Evolutionary conservation across 2,797 vertebrate genomes (phyloP), one percentile per base, ranked within the genome.

Genomic region (Alcedo atthis): DNA sequence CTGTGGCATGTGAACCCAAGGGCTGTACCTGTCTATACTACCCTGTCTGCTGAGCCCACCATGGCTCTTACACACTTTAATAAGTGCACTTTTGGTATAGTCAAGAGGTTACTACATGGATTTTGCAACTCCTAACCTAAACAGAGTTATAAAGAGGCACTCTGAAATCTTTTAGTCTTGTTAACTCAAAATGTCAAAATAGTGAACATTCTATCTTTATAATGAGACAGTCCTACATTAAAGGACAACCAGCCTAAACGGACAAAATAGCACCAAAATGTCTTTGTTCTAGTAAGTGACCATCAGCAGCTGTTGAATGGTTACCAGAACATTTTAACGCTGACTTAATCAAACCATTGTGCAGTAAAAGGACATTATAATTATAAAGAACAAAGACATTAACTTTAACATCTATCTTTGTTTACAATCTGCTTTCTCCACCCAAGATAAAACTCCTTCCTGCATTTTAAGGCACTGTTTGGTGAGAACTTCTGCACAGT

Each of bases 251-350:
- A 83, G 62, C 58, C 40, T 87, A 40, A 83, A 77, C 15, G 89
- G 55, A 46, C 14, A 86, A 90, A 90, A 92, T 45, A 94, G 90
- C 92, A 96, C 92, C 92, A 94, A 80, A 90, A 88, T 12, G 7
- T 83, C 77, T 81, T 54, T 69, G 48, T 32, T 68, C 18, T 19
- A 12, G n/a, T 18, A 81, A 79, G 16, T 25, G 75, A 26, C 40
- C 68, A 77, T 55, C 30, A 87, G 80, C 59, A 84, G 54, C 62
- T 64, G 12, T 53, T 77, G 51, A 70, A 70, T 9, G 25, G 16
- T 57, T 8, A 30, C 15, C 42, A 79, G 48, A 46, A 77, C 26
- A 7, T 81, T 49, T 90, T 30, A 61, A 87, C 78, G 46, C 19
- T 68, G 16, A 62, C 15, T 26, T 77, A 45, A 49, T 26, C 48